Percentiles rank a stretch among this genome's conserved stretches.
Evolutionary conservation across 1,140 invertebrate species (phyloP).

Genomic region (Nephila pilipes): DNA sequence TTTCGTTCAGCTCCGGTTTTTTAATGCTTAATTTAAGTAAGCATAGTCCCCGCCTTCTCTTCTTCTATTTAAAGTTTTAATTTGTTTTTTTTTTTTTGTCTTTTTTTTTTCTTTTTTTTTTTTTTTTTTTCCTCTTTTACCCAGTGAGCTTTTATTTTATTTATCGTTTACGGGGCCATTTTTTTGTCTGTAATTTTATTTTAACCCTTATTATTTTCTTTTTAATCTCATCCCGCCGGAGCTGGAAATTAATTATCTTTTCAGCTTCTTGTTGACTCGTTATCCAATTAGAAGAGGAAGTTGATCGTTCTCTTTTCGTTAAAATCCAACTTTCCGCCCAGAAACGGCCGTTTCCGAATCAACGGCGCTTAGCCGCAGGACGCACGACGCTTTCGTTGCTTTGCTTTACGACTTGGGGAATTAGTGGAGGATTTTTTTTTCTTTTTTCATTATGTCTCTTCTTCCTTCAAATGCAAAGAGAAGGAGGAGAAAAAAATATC

Average conservation of each 20-base stretch:
- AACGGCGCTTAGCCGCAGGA: neutral
- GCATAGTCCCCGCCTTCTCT: constrained; percentile 1
- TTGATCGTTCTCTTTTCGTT: constrained; percentile 59
- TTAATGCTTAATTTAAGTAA: constrained; percentile 72
- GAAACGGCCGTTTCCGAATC: constrained; percentile 39
- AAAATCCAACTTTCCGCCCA: constrained; percentile 21
- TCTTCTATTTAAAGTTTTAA: constrained; percentile 71
- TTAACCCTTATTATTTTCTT: constrained; percentile 24
- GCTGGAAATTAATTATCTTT: constrained; percentile 72
- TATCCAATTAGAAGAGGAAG: constrained; percentile 70
- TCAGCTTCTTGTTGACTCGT: constrained; percentile 73
- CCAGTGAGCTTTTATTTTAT: constrained; percentile 6
- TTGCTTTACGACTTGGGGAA: constrained; percentile 1
- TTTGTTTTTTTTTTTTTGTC: constrained; percentile 52
- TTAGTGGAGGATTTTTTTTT: neutral
- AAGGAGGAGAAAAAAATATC: constrained; percentile 19
- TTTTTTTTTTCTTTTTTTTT: neutral
- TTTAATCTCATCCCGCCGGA: constrained; percentile 60
- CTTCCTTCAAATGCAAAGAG: neutral
- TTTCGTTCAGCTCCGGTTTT: constrained; percentile 34
- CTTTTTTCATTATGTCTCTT: neutral
- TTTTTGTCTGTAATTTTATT: constrained; percentile 24
- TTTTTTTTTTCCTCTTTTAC: neutral
- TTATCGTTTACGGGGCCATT: constrained; percentile 11
- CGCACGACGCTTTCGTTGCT: constrained; percentile 3